These are phyloP conservation scores for Branchellion lobata DNA, from an alignment of 2,888 invertebrate genomes.

Conservation along the genomic window DNA sequence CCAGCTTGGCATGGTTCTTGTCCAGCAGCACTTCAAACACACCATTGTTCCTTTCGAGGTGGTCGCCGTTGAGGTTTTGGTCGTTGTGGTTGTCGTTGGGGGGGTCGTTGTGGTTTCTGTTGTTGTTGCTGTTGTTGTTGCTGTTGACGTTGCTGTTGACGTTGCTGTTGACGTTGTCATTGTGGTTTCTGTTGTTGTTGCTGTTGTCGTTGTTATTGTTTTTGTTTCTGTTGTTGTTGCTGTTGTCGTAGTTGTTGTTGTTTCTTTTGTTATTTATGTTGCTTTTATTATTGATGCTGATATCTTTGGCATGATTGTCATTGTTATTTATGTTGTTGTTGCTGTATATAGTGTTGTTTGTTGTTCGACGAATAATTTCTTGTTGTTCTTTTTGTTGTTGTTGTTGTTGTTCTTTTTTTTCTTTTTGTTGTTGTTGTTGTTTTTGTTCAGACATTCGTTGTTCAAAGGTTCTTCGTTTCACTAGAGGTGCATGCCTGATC, in stretches of 20 bases:
- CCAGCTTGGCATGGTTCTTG: background rate
- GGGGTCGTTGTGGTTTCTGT: background rate
- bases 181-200: background rate
- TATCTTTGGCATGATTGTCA: too few species aligned
- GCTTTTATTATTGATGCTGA: too few species aligned
- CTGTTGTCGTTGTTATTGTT: too few species aligned
- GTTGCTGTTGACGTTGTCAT: background rate
- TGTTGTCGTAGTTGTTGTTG: too few species aligned
- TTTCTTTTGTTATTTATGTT: too few species aligned
- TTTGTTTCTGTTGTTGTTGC: too few species aligned
- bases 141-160: background rate
- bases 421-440: background rate
- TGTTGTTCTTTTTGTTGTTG: too few species aligned
- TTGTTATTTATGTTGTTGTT: too few species aligned
- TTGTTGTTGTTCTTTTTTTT: background rate
- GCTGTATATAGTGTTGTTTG: too few species aligned
- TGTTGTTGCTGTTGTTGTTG: background rate
- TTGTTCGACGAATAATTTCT: too few species aligned
- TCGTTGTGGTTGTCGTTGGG: background rate
- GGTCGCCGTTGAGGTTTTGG: background rate
- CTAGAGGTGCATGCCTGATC: background rate
- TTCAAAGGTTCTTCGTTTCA: conserved; percentile 10
- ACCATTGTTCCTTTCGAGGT: background rate
- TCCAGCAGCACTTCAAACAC: background rate
- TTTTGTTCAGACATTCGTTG: background rate